These are phyloP conservation scores for Hetaerina titia DNA, from an alignment of 2,888 invertebrate species.

Conservation along the genomic window DNA sequence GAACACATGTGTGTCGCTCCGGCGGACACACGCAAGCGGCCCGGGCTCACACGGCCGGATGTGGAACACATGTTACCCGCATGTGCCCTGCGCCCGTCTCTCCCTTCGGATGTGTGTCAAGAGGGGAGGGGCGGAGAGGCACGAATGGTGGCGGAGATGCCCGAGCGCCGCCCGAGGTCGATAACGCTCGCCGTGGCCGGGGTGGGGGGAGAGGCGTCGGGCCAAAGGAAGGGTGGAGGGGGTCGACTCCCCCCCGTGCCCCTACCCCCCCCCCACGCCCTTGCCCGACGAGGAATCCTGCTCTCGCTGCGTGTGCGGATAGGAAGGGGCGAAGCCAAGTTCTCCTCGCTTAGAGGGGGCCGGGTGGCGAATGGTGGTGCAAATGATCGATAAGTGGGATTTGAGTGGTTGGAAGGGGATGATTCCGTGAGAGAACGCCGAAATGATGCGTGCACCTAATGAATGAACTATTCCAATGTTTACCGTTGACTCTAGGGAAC, in stretches of 20 bases:
- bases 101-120: constrained; percentile 60
- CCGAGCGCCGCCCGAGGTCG: constrained; percentile 3
- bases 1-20: constrained; percentile 63
- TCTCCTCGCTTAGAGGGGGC: constrained; percentile 4
- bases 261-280: too few relatives aligned
- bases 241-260: not conserved
- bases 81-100: constrained; percentile 63
- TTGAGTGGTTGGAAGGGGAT: not conserved
- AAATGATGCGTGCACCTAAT: not conserved
- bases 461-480: not conserved
- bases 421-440: not conserved
- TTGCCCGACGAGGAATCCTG: not conserved
- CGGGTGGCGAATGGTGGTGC: not conserved
- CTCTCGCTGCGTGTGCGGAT: not conserved
- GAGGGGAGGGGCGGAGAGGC: constrained; percentile 42
- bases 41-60: constrained; percentile 65
- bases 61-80: constrained; percentile 68
- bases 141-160: not conserved
- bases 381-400: constrained; percentile 30
- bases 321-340: constrained; percentile 45
- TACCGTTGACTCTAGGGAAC: not conserved
- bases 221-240: not conserved
- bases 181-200: not conserved
- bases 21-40: constrained; percentile 66
- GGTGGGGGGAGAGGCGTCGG: not conserved